Evolutionary conservation across 2,113 vertebrate species (phyloP).

Genomic region (Pagrus major): DNA sequence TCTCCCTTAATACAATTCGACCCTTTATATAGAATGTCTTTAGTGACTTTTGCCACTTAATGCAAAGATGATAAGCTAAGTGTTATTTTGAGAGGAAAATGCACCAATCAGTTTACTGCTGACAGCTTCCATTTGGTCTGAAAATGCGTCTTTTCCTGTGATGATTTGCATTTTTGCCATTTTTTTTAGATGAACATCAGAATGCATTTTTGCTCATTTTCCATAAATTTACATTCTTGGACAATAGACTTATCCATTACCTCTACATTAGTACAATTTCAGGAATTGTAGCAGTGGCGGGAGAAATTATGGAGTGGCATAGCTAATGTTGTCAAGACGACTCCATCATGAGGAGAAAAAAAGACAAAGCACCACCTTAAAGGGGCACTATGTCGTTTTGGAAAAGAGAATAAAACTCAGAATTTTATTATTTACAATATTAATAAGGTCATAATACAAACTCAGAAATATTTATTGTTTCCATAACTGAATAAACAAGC

Average conservation of each 20-base stretch:
- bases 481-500: too few species aligned
- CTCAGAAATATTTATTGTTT: too few species aligned
- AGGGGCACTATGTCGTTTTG: too few species aligned
- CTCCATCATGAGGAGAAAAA: neutral
- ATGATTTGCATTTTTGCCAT: neutral
- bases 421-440: too few species aligned
- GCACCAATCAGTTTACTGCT: neutral
- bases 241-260: neutral
- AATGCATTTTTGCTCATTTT: neutral
- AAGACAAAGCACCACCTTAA: neutral
- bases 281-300: neutral
- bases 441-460: too few species aligned
- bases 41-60: neutral
- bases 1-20: constrained; percentile 34
- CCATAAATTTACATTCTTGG: neutral
- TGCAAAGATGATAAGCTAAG: neutral
- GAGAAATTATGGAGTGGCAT: neutral
- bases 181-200: neutral
- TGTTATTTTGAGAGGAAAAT: neutral
- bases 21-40: constrained; percentile 16
- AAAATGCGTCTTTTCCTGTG: constrained; percentile 5
- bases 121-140: neutral
- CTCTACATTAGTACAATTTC: neutral
- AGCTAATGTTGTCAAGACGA: neutral
- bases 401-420: too few species aligned